Conservation (phyloP, 1,140 invertebrate species). For the Cryptotermes secundus region DNA sequence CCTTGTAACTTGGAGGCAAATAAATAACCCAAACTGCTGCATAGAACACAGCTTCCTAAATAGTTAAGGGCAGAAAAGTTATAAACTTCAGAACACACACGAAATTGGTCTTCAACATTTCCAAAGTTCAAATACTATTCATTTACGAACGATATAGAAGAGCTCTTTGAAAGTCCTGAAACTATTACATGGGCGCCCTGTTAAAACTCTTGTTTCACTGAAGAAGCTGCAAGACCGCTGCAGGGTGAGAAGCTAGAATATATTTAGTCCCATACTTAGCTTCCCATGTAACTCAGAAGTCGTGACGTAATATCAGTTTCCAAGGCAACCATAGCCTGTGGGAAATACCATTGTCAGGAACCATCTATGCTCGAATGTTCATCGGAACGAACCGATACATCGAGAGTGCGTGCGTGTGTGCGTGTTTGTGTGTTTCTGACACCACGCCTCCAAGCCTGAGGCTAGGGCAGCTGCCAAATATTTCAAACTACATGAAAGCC, state of each 20-base stretch:
- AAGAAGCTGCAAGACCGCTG: not conserved
- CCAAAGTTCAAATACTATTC: not conserved
- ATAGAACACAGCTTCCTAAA: too few species aligned
- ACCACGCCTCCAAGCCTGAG: too few species aligned
- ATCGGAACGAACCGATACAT: not conserved
- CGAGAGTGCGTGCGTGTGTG: not conserved
- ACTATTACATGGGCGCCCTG: not conserved
- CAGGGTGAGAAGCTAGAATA: not conserved
- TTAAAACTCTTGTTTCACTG: not conserved
- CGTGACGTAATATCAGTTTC: not conserved
- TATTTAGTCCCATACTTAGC: not conserved
- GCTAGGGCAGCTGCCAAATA: not conserved
- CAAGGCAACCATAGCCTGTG: not conserved
- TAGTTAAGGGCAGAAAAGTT: not conserved
- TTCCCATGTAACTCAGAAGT: not conserved
- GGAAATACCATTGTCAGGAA: not conserved
- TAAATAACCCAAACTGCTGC: not conserved
- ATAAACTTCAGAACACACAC: not conserved
- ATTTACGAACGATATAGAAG: not conserved
- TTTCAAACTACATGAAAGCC: not conserved
- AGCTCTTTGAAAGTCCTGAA: not conserved
- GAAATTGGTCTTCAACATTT: not conserved
- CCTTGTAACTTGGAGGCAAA: not conserved
- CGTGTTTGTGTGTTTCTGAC: not conserved
- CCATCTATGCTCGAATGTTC: not conserved